Base-by-base conservation (phyloP, 1,140 invertebrate species). In the Bombus superbus region DNA sequence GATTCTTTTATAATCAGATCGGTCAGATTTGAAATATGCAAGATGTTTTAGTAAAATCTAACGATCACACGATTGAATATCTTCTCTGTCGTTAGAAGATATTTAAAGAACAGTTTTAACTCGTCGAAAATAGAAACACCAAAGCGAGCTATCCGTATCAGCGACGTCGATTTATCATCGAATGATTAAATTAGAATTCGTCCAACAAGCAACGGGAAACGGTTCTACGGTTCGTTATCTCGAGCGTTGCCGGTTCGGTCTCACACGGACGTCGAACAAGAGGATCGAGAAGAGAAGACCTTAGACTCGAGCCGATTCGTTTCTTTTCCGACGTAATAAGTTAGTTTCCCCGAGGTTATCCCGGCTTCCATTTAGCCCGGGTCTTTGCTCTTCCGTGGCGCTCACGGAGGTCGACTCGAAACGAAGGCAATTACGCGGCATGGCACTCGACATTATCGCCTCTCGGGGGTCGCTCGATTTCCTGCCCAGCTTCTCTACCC, bases 371-470 rank as follows among this genome's bases (percentile, higher is more conserved):
- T 91, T 91, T 81, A 82, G 69, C 38, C 77, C 59, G 44, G 80
- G 75, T 88, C 86, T 82, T 91, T 77, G 69, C 83, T 85, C 89
- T 85, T 83, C 82, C 83, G 76, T 77, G 75, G 64, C 81, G n/a
- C 28, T 78, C 86, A 77, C 83, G 90, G 64, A 89, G 88, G 69
- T 81, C 85, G 89, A 81, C 73, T 87, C 86, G 89, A 92, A 92
- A 92, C 91, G 91, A 92, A 92, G 90, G 89, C 91, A 92, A 92
- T 92, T 92, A 92, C 91, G 88, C 85, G 86, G 81, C 87, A 89
- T 73, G 89, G 89, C 90, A 86, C 90, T 89, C 83, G 90, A 92
- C 89, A 88, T 92, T 92, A 92, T 92, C 92, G 87, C 87, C 82
- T 90, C 84, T 83, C 80, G 68, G 75, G 64, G 81, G 80, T 62